A percentile compares a stretch with the other conserved stretches of the same genome.
phyloP scores from a whole-genome alignment of 2,113 vertebrate species.

The Neolamprologus brichardi region DNA sequence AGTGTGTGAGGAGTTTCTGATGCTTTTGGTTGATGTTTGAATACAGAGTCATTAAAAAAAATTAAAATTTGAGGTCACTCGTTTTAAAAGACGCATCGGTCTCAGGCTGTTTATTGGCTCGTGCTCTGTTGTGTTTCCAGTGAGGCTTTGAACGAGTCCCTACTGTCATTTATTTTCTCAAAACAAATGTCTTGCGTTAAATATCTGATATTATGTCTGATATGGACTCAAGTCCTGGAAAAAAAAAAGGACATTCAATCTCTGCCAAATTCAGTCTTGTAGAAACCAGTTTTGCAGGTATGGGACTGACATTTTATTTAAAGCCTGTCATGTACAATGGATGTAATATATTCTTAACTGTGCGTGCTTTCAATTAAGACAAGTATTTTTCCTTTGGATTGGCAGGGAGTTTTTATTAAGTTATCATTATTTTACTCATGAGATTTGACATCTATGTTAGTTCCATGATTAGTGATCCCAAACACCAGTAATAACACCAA shows the following conservation, averaged over 20 bases:
- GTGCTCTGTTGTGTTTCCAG: neutral
- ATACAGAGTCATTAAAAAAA: rapidly evolving
- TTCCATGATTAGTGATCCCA: neutral
- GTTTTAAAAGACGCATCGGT: rapidly evolving
- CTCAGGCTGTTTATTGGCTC: neutral
- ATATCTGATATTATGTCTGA: neutral
- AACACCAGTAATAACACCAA: neutral
- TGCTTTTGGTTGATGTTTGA: neutral
- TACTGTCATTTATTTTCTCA: rapidly evolving
- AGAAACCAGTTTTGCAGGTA: neutral
- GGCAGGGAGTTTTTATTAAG: neutral
- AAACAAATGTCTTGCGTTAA: rapidly evolving
- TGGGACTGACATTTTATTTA: neutral
- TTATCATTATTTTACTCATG: rapidly evolving
- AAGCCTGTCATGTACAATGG: neutral
- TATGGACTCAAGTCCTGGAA: rapidly evolving
- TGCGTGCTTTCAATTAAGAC: rapidly evolving
- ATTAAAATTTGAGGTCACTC: rapidly evolving
- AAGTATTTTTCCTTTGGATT: neutral
- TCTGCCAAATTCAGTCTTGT: neutral
- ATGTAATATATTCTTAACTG: neutral
- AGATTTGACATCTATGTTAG: rapidly evolving
- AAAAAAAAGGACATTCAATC: neutral
- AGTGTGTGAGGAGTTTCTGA: neutral
- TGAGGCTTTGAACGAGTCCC: neutral